Base-by-base conservation (phyloP, 2,888 invertebrate species). In the Ormyrus rosae region DNA sequence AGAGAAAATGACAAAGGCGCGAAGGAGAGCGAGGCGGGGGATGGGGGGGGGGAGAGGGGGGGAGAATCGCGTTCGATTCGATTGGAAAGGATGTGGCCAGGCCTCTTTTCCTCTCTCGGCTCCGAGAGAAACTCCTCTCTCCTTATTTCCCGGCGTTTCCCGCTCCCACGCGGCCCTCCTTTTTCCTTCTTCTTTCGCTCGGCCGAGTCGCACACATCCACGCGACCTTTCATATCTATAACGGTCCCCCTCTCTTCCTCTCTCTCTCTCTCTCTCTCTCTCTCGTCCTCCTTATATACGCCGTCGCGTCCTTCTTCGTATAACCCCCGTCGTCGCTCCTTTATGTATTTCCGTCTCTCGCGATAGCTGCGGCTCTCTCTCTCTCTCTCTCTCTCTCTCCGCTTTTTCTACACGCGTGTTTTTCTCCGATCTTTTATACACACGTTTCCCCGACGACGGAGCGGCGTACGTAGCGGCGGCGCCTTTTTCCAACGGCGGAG, bases 1-100 rank as follows among this genome's bases (percentile, higher is more conserved):
- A 88, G 88, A 87, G 86, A 88, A 88, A 87, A 87, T 85, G 87
- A 88, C 87, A 88, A 86, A 87, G 85, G 86, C 85, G 85, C 85
- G 86, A 85, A 80, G 81, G 81, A 51, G 63, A 34, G 34, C 34
- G 79, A 80, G 64, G 75, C 56, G 61, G 63, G 63, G 75, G 72
- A 75, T 56, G 13, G 13, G 73, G 69, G 83, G 61, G 34, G 10
- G 10, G 8, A 13, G 53, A 9, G 60, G 10, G 8, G 45, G 34
- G 13, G 55, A 65, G 53, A 48, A n/a, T 53, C 48, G 83, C 84
- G 85, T 86, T 84, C 85, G 87, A 87, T 88, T 86, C 86, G 89
- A 89, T 89, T 89, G 88, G 87, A 89, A 88, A 89, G 88, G 88
- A 87, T 85, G 84, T 84, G 84, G 53, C 56, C 45, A 85, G 85